A percentile compares a stretch with the other conserved stretches of the same genome.
Conservation (phyloP, 2,888 invertebrate species). For the Ornithoptera alexandrae region DNA sequence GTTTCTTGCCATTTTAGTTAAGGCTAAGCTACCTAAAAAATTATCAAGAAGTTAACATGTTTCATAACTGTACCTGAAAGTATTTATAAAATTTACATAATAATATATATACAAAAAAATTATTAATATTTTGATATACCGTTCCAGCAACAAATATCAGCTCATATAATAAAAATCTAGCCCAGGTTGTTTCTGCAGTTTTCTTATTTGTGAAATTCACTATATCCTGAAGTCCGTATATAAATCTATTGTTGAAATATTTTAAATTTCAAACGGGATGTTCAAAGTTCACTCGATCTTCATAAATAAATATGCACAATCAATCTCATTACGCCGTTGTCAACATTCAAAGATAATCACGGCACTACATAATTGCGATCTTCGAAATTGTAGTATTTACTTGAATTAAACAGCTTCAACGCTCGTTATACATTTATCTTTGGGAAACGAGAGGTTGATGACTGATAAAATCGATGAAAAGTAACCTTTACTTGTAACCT, state of each 20-base stretch:
- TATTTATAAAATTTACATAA: too few species aligned
- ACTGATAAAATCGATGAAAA: slow-evolving; percentile 28
- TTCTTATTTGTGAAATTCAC: too few species aligned
- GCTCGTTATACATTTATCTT: slow-evolving; percentile 15
- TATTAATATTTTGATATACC: too few species aligned
- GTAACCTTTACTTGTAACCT: slow-evolving; percentile 26
- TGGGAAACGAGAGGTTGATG: slow-evolving; percentile 22
- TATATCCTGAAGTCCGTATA: not conserved
- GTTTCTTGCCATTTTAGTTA: slow-evolving; percentile 50
- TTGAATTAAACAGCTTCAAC: slow-evolving; percentile 7
- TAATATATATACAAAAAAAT: not conserved
- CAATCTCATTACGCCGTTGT: not conserved
- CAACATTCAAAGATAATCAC: slow-evolving; percentile 7
- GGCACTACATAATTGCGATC: slow-evolving; percentile 5
- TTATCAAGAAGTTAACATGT: not conserved
- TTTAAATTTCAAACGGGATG: not conserved
- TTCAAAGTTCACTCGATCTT: not conserved
- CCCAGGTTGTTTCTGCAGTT: too few species aligned
- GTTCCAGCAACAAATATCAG: too few species aligned
- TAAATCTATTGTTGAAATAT: not conserved
- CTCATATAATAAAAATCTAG: too few species aligned
- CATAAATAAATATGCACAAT: not conserved
- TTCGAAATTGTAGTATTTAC: slow-evolving; percentile 18
- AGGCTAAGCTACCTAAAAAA: slow-evolving; percentile 43
- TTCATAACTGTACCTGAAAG: too few species aligned